phyloP scores from a whole-genome alignment of 35 echinoderm and acorn worm species.

The Heliocidaris erythrogramma region DNA sequence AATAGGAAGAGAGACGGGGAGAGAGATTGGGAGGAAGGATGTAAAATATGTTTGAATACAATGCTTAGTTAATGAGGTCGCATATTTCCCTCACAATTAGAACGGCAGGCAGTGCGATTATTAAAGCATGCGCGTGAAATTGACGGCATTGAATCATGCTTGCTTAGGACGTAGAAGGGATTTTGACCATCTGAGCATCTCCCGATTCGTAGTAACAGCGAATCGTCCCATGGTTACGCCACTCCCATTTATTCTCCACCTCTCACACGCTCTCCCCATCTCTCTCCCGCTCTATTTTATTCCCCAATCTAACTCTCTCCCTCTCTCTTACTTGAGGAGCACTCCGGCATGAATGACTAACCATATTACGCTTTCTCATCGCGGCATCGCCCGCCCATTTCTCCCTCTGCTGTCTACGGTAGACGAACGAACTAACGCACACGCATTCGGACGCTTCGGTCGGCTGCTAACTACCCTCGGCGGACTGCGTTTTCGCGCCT shows the following conservation, averaged over 20 bases:
- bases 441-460: constrained; percentile 19
- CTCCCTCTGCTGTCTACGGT: not conserved
- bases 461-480: constrained; percentile 15
- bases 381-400: constrained; percentile 43
- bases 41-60: not conserved
- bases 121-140: not conserved
- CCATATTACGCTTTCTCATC: constrained; percentile 33
- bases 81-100: not conserved
- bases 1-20: not conserved
- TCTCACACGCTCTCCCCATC: not conserved
- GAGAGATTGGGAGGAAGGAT: not conserved
- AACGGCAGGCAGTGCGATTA: constrained; percentile 7
- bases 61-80: not conserved
- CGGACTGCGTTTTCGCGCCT: constrained; percentile 16
- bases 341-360: constrained; percentile 43
- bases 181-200: constrained; percentile 27
- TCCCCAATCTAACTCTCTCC: not conserved
- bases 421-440: constrained; percentile 41
- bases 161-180: not conserved
- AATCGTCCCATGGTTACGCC: constrained; percentile 43
- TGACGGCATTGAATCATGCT: not conserved
- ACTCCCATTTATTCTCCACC: constrained; percentile 28
- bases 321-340: not conserved
- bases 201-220: not conserved
- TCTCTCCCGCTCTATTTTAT: not conserved